Conservation (phyloP, 2,113 vertebrate species). For the Psammodynastes pulverulentus region DNA sequence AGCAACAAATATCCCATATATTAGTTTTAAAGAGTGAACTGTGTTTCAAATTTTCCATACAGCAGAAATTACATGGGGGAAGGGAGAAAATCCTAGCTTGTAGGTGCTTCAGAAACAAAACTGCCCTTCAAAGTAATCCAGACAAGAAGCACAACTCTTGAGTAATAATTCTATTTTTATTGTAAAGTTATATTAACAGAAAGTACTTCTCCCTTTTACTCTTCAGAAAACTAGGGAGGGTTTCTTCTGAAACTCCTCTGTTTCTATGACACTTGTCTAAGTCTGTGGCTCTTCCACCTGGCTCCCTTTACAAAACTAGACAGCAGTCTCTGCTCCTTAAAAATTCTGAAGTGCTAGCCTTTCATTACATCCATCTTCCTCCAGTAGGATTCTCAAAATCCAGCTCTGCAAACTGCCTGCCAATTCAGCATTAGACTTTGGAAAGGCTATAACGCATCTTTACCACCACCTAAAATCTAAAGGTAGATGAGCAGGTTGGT, state of each 20-base stretch:
- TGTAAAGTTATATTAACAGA: background rate
- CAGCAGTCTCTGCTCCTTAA: background rate
- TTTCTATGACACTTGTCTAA: background rate
- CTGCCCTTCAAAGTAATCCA: background rate
- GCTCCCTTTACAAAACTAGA: background rate
- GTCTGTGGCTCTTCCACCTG: background rate
- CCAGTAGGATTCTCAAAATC: background rate
- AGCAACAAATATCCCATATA: background rate
- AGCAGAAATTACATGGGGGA: background rate
- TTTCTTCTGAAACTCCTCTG: background rate
- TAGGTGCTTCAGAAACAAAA: background rate
- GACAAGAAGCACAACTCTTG: background rate
- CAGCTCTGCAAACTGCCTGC: background rate
- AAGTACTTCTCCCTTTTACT: background rate
- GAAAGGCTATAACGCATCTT: background rate
- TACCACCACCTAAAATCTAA: background rate
- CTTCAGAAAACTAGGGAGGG: background rate
- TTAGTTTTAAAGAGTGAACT: background rate
- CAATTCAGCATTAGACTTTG: background rate
- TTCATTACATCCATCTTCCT: background rate
- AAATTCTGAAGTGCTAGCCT: background rate
- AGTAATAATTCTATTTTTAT: background rate
- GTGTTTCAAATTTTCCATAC: background rate
- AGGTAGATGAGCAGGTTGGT: background rate
- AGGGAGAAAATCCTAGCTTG: background rate